Base-by-base conservation (phyloP, 2,888 invertebrate genomes). In the Orchesellides sinensis region DNA sequence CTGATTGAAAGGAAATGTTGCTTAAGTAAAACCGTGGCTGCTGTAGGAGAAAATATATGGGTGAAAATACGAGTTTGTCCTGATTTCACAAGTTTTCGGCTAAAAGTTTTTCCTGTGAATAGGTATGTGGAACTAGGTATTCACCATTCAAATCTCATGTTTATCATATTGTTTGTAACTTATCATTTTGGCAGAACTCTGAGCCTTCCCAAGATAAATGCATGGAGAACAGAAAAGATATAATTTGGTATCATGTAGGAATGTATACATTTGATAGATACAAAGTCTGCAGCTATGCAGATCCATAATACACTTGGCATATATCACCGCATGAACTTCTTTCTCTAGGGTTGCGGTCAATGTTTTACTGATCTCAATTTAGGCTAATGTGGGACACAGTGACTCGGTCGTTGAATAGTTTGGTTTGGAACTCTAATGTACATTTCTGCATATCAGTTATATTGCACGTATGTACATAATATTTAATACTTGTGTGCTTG, bases 311-410 rank as follows among this genome's bases (percentile, higher is more conserved):
- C 69, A 78, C 78, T 78, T 78, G 78, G 78, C 78, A 78, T 49
- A 35, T 70, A 70, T 63, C 52, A 35, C 27, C 14, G 45, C 45
- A 72, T 72, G 79, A 80, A 80, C 79, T 80, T 80, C 72, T 79
- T 72, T 70, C 69, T 19, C 79, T 80, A 80, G 79, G 79, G 79
- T 80, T 80, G 79, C 79, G 79, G 79, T 80, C 79, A 80, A 80
- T 80, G 79, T 80, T 80, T 80, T 80, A 80, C 72, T 80, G 79
- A 72, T 80, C 79, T 66, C 72, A 80, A 80, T 80, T 80, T 72
- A 80, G 70, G 72, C 72, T 66, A 80, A 80, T 80, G 49, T 80
- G 56, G 79, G 79, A 72, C 79, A 80, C 79, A 72, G 72, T 80
- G 79, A 79, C 70, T 72, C 79, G 72, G 79, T 72, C 66, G 79